phyloP scores from a whole-genome alignment of 1,140 invertebrate genomes.

The Wasmannia auropunctata region DNA sequence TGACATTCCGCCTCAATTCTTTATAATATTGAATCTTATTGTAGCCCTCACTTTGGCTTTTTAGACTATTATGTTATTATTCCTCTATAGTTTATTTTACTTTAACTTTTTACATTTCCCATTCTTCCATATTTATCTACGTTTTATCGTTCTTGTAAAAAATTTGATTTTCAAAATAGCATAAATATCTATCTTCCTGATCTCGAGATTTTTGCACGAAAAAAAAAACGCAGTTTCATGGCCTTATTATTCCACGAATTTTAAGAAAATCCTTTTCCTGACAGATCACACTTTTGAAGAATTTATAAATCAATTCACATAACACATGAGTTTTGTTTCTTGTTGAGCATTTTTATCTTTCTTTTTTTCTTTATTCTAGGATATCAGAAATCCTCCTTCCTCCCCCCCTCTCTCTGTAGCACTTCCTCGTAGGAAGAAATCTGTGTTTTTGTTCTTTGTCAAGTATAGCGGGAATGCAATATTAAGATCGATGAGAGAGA shows the following conservation, averaged over 20 bases:
- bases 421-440: not conserved
- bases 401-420: too few relatives aligned
- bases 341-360: not conserved
- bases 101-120: not conserved
- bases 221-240: not conserved
- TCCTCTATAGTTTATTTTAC: not conserved
- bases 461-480: slow-evolving; percentile 12
- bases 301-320: not conserved
- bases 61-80: not conserved
- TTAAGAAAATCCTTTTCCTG: not conserved
- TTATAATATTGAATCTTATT: slow-evolving; percentile 2
- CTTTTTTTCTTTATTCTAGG: too few relatives aligned
- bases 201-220: not conserved
- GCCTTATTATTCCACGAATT: not conserved
- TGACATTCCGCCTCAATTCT: slow-evolving; percentile 4
- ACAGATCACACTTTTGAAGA: not conserved
- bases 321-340: not conserved
- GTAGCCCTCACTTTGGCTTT: not conserved
- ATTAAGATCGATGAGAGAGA: slow-evolving; percentile 49
- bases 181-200: not conserved
- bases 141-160: not conserved
- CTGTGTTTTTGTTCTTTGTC: slow-evolving; percentile 34
- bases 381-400: not conserved
- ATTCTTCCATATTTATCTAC: not conserved
- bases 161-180: slow-evolving; percentile 1